A percentile compares a stretch with the other conserved stretches of the same genome.
phyloP scores from a whole-genome alignment of 2,888 invertebrate species.

The Physocephala rufipes region DNA sequence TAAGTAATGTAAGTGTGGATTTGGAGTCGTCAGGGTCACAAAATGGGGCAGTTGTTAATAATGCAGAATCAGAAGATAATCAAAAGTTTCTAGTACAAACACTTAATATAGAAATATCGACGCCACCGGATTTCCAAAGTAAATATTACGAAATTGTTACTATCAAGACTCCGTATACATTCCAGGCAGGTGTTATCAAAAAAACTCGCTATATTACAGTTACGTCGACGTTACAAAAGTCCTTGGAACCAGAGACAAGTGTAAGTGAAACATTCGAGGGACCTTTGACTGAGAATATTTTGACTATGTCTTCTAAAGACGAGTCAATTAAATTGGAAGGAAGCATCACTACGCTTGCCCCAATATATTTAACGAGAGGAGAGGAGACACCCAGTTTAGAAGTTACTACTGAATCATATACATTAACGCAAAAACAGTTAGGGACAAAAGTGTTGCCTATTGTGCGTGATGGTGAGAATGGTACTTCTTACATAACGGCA shows the following conservation, averaged over 20 bases:
- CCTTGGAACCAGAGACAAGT: constrained; percentile 71
- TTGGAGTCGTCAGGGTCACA: constrained; percentile 78
- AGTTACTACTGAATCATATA: constrained; percentile 89
- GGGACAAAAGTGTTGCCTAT: constrained; percentile 91
- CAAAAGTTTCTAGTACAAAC: constrained; percentile 75
- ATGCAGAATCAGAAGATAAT: constrained; percentile 61
- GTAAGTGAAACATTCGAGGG: constrained; percentile 73
- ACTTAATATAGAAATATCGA: constrained; percentile 87
- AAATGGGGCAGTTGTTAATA: constrained; percentile 69
- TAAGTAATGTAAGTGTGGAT: constrained; percentile 65
- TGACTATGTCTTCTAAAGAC: constrained; percentile 69
- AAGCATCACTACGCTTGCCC: constrained; percentile 83
- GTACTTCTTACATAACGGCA: constrained; percentile 79
- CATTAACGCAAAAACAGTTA: constrained; percentile 86
- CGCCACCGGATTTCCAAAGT: constrained; percentile 85
- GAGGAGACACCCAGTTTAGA: constrained; percentile 87
- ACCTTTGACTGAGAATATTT: constrained; percentile 87
- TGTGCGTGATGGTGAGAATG: constrained; percentile 75
- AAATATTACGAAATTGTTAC: constrained; percentile 90
- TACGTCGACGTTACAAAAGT: constrained; percentile 85
- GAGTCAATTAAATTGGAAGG: constrained; percentile 79
- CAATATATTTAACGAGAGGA: constrained; percentile 76
- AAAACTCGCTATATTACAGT: constrained; percentile 89
- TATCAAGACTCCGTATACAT: constrained; percentile 85
- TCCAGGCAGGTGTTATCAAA: constrained; percentile 84